phyloP scores from a whole-genome alignment of 2,888 invertebrate species.

The Melitaea athalia region DNA sequence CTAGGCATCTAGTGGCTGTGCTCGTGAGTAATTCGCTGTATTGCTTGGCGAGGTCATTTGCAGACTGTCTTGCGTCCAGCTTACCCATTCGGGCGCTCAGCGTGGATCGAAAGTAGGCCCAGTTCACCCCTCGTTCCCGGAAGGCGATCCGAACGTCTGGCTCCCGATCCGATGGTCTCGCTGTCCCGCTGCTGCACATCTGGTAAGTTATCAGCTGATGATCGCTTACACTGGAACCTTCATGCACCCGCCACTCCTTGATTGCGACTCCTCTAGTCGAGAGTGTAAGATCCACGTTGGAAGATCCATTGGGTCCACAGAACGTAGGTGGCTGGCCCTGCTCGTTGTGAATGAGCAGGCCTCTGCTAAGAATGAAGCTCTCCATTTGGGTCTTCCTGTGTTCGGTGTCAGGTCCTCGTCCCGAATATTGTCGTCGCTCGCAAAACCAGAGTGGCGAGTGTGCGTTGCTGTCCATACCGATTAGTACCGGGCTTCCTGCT shows the following conservation, averaged over 20 bases:
- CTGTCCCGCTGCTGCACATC: neutral
- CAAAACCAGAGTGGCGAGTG: slow-evolving; percentile 7
- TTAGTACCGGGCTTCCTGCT: neutral
- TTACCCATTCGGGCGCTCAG: no score
- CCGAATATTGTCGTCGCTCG: neutral
- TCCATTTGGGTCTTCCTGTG: slow-evolving; percentile 1
- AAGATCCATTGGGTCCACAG: neutral
- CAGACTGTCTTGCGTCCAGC: neutral
- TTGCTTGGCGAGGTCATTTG: neutral
- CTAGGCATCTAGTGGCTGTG: neutral
- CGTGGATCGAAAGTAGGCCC: no score
- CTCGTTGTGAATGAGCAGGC: neutral
- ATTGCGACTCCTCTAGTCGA: neutral
- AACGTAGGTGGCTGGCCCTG: neutral
- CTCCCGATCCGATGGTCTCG: neutral
- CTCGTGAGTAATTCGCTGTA: neutral
- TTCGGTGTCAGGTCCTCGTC: neutral
- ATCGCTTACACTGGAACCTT: neutral
- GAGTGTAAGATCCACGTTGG: neutral
- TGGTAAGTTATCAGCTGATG: neutral
- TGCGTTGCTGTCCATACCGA: slow-evolving; percentile 2
- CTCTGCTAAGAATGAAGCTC: neutral
- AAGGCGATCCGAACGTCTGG: neutral
- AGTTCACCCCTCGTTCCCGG: no score
- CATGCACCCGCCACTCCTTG: neutral